phyloP scores from a whole-genome alignment of 2,797 vertebrate species.

The Artibeus lituratus region DNA sequence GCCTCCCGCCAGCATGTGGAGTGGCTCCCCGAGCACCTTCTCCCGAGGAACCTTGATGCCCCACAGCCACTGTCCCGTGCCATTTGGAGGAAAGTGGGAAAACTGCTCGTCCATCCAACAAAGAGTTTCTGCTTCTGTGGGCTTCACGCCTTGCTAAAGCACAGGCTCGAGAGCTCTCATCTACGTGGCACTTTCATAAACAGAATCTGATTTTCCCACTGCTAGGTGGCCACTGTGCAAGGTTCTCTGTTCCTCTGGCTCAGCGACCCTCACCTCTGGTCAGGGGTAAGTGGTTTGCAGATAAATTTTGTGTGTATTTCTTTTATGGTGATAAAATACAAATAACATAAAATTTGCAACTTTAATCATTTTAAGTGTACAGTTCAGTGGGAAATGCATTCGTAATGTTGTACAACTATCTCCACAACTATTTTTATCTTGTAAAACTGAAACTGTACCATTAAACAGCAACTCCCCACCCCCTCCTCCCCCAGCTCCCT shows the following conservation, averaged over 20 bases:
- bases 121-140: background rate
- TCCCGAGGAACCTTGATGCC: background rate
- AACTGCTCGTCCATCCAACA: background rate
- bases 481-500: background rate
- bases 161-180: background rate
- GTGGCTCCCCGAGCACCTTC: background rate
- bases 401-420: background rate
- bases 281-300: background rate
- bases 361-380: background rate
- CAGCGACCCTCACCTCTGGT: background rate
- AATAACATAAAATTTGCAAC: background rate
- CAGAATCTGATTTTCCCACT: background rate
- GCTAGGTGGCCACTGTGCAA: background rate
- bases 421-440: background rate
- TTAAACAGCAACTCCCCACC: background rate
- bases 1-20: background rate
- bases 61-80: background rate
- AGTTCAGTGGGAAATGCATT: background rate
- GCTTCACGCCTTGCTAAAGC: background rate
- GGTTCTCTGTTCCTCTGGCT: background rate
- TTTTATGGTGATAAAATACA: background rate
- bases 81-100: background rate
- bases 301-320: background rate
- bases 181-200: background rate
- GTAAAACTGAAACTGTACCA: background rate